phyloP scores from a whole-genome alignment of 2,888 invertebrate species.

The Biston stratarius region DNA sequence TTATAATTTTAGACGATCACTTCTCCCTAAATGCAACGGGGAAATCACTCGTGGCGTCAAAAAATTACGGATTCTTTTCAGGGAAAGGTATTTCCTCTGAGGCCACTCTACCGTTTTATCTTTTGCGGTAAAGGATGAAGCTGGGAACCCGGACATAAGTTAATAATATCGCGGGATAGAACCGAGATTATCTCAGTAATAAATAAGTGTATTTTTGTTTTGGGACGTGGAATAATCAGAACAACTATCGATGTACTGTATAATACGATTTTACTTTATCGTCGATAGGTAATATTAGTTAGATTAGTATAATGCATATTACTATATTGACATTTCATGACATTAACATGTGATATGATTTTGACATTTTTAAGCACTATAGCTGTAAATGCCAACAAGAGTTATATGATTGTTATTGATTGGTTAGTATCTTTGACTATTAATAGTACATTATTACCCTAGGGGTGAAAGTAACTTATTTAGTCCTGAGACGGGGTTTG shows the following conservation, averaged over 20 bases:
- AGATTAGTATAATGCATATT: too few species aligned
- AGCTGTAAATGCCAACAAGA: too few species aligned
- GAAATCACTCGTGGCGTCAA: constrained; percentile 61
- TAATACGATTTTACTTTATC: neutral
- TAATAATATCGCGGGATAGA: constrained; percentile 38
- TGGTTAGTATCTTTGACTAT: too few species aligned
- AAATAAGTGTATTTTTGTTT: constrained; percentile 34
- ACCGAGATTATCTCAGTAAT: constrained; percentile 38
- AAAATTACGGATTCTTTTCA: constrained; percentile 60
- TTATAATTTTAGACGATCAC: constrained; percentile 45
- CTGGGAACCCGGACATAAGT: constrained; percentile 35
- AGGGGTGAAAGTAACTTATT: too few species aligned
- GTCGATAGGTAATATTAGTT: too few species aligned
- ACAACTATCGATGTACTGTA: neutral
- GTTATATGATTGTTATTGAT: too few species aligned
- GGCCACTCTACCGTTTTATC: constrained; percentile 52
- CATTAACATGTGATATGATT: too few species aligned
- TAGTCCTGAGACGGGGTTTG: too few species aligned
- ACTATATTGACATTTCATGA: too few species aligned
- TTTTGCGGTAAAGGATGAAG: constrained; percentile 43
- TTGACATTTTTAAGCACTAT: too few species aligned
- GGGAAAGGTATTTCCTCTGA: constrained; percentile 59
- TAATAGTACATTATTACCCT: too few species aligned
- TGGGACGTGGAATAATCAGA: constrained; percentile 22
- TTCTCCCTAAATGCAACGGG: constrained; percentile 62